Conservation (phyloP, 2,113 vertebrate species). For the Anolis sagrei region DNA sequence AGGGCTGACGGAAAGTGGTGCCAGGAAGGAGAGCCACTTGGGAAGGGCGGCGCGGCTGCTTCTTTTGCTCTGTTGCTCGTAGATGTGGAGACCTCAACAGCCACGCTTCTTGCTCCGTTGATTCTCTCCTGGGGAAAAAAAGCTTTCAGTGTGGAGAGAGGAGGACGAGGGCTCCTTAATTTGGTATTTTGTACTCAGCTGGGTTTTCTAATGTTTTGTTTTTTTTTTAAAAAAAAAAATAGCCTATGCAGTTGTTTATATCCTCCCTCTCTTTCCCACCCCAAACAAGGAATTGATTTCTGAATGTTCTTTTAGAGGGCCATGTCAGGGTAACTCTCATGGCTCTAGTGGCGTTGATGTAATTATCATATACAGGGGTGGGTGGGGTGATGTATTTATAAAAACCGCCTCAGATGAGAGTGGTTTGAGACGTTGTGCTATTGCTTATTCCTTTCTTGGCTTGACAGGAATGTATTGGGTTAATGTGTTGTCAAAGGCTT, state of each 20-base stretch:
- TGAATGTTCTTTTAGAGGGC: background rate
- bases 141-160: slow-evolving; percentile 3
- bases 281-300: background rate
- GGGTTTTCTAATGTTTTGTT: slow-evolving; percentile 27
- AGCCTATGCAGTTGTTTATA: slow-evolving; percentile 31
- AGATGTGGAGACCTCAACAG: background rate
- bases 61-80: slow-evolving; percentile 14
- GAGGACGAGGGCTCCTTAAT: background rate
- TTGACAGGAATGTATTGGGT: background rate
- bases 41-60: background rate
- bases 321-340: background rate
- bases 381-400: accelerated
- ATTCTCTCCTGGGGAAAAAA: background rate
- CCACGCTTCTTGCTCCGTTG: background rate
- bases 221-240: too few relatives aligned
- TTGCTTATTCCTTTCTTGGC: background rate
- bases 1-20: slow-evolving; percentile 10
- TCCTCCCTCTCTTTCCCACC: background rate
- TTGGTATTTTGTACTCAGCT: slow-evolving; percentile 25
- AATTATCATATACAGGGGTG: accelerated
- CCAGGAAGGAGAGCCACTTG: background rate
- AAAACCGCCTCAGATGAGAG: background rate
- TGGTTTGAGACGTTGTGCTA: background rate
- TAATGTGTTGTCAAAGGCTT: too few relatives aligned
- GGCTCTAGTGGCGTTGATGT: slow-evolving; percentile 10